Evolutionary conservation across 1,140 invertebrate genomes (phyloP).

Genomic region (Geopemphigus sp.): DNA sequence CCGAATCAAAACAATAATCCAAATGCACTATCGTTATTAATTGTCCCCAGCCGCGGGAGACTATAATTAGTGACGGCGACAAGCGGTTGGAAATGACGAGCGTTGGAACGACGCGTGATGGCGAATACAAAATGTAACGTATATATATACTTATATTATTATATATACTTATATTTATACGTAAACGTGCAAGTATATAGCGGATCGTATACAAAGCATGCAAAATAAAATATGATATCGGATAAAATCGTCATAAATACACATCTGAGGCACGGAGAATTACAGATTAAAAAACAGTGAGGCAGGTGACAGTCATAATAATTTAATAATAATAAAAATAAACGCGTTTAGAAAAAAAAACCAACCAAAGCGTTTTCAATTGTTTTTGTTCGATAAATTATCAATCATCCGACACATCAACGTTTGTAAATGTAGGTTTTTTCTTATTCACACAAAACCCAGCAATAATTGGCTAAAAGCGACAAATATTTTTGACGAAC

Average conservation of each 20-base stretch:
- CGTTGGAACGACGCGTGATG: not conserved
- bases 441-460: not conserved
- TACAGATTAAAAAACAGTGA: constrained; percentile 40
- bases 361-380: constrained; percentile 41
- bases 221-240: constrained; percentile 26
- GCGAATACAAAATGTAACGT: not conserved
- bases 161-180: not conserved
- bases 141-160: not conserved
- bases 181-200: not conserved
- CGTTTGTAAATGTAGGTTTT: not conserved
- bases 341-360: constrained; percentile 37
- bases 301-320: constrained; percentile 48
- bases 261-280: constrained; percentile 45
- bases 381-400: constrained; percentile 6
- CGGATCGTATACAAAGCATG: not conserved
- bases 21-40: not conserved
- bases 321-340: constrained; percentile 19
- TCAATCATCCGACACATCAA: constrained; percentile 19
- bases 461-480: not conserved
- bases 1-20: not conserved
- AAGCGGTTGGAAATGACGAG: constrained; percentile 1
- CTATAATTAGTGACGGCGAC: not conserved
- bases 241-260: constrained; percentile 38
- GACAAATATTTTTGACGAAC: not conserved
- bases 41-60: too few species aligned